Evolutionary conservation across 2,797 vertebrate species (phyloP), one percentile per base, ranked within the genome.

Genomic region (Cygnus olor): DNA sequence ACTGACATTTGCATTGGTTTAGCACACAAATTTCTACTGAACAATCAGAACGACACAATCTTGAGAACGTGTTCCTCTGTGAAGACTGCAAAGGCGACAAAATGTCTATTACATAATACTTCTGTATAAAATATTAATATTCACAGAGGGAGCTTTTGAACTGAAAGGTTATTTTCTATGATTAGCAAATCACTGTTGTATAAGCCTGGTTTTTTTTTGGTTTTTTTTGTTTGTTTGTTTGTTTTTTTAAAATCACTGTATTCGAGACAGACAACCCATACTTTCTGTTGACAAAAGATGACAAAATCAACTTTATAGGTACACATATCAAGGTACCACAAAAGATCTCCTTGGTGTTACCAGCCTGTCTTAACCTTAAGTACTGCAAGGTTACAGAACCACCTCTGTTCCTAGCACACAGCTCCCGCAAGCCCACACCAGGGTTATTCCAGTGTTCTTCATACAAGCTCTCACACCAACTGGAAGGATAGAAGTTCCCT

Each of bases 101-200:
- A 94, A 95, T 85, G 69, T 74, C 72, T 81, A 89, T 95, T 96
- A 82, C 57, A 78, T 94, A 97, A 96, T 47, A 76, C 30, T 58
- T 78, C 51, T 15, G 14, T 83, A 93, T 85, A 66, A 96, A 95
- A 92, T 79, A 96, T 82, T 95, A 82, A 90, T 89, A 83, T 56
- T 80, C 72, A 76, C 85, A 89, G 36, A 68, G 65, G 79, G 85
- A 93, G 76, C 79, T 82, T 85, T 88, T 92, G 69, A 92, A 90
- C 58, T 1, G 1, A 93, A 90, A 96, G 79, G 76, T 90, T 93
- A 85, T 66, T 96, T 93, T 69, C 88, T 90, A 84, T 64, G 6
- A 92, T 82, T 85, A 95, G 64, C 68, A 68, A 89, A 94, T 57
- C 44, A 34, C 44, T 30, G 28, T 64, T 91, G 64, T 42, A 71